A percentile compares a stretch with the other conserved stretches of the same genome.
phyloP scores from a whole-genome alignment of 92 coral and sea anemone genomes.

The Phenganax marumi region DNA sequence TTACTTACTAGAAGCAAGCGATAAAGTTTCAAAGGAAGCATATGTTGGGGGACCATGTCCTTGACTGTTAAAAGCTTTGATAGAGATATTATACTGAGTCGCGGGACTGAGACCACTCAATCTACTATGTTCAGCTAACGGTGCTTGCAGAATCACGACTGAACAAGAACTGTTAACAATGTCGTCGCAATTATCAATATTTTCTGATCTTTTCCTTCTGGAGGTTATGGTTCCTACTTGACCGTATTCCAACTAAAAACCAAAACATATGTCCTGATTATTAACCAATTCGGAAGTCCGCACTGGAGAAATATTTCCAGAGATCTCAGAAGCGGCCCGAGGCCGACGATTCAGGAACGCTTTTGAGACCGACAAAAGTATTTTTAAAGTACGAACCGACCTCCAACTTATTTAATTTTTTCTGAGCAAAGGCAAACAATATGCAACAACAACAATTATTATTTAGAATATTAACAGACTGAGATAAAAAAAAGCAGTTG shows the following conservation, averaged over 20 bases:
- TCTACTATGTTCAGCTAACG: slow-evolving; percentile 23
- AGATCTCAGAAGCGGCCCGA: too few species aligned
- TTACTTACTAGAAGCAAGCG: not conserved
- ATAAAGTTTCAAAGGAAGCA: slow-evolving; percentile 1
- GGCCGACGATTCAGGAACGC: too few species aligned
- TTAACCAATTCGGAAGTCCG: not conserved
- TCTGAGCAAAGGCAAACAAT: too few species aligned
- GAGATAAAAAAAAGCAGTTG: too few species aligned
- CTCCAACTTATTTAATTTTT: too few species aligned
- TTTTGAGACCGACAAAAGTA: not conserved
- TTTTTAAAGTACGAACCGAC: too few species aligned
- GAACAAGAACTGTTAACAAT: slow-evolving; percentile 1
- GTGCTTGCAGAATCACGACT: not conserved
- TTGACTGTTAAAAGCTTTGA: slow-evolving; percentile 54
- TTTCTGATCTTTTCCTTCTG: slow-evolving; percentile 11
- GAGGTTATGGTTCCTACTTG: not conserved
- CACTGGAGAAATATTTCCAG: too few species aligned
- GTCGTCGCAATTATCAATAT: slow-evolving; percentile 5
- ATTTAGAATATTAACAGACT: too few species aligned
- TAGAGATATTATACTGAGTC: slow-evolving; percentile 47
- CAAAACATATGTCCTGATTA: not conserved
- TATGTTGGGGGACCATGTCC: slow-evolving; percentile 64
- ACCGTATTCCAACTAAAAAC: slow-evolving; percentile 30
- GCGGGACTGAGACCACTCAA: slow-evolving; percentile 51
- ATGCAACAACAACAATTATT: too few species aligned